Conservation (phyloP, 2,797 vertebrate genomes). For the Macropodus opercularis region DNA sequence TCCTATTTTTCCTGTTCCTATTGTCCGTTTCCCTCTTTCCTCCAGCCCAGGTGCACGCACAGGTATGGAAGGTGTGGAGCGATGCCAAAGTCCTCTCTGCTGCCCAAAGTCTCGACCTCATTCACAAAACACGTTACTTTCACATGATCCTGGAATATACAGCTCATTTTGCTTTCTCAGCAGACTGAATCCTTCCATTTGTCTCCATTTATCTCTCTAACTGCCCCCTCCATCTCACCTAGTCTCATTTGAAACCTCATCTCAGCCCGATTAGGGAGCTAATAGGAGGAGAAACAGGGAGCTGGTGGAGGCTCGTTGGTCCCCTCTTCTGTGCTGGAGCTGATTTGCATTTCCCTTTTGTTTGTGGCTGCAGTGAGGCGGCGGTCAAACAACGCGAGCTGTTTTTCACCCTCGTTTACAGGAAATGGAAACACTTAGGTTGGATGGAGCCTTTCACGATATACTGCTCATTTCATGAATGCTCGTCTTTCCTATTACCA, state of each 20-base stretch:
- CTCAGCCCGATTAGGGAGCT: conserved; percentile 69
- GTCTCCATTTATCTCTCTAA: conserved; percentile 50
- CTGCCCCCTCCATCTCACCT: conserved; percentile 33
- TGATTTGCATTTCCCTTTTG: conserved; percentile 57
- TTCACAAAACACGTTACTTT: conserved; percentile 46
- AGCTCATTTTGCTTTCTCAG: conserved; percentile 27
- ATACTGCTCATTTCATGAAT: background rate
- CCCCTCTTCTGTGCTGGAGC: conserved; percentile 25
- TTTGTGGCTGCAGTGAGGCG: conserved; percentile 22
- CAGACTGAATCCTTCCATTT: conserved; percentile 35
- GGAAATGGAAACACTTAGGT: conserved; percentile 7
- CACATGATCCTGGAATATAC: conserved; percentile 11
- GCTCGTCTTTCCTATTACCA: background rate
- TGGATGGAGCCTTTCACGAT: conserved; percentile 1
- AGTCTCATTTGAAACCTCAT: conserved; percentile 64
- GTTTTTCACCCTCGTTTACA: conserved; percentile 12
- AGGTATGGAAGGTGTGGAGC: background rate
- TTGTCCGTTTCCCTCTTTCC: conserved; percentile 17
- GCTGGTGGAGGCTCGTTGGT: conserved; percentile 45
- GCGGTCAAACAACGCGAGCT: conserved; percentile 12
- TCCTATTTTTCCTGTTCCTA: too few species aligned
- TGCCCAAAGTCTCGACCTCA: conserved; percentile 16
- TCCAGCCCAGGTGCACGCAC: conserved; percentile 3
- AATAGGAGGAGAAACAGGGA: conserved; percentile 74
- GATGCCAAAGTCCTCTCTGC: background rate